Percentiles rank a stretch among this genome's conserved stretches.
Conservation (phyloP, 1,140 invertebrate species). For the Mizuhopecten yessoensis region DNA sequence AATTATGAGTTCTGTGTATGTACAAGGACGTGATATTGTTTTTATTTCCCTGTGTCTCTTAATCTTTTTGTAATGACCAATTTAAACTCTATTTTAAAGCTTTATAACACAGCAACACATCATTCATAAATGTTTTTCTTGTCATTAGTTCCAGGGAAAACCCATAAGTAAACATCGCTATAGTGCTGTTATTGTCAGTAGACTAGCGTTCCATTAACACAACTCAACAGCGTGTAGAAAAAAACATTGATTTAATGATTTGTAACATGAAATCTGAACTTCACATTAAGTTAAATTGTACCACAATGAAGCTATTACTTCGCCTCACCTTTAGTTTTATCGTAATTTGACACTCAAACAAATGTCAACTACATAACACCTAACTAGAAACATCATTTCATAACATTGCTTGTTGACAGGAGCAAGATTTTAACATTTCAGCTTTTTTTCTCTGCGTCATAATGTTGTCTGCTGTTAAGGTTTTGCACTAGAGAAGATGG, state of each 20-base stretch:
- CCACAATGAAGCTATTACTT: no score
- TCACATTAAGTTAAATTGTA: no score
- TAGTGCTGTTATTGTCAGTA: not conserved
- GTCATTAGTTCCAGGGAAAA: not conserved
- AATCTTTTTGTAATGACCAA: not conserved
- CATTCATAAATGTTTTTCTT: not conserved
- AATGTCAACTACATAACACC: not conserved
- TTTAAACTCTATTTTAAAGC: not conserved
- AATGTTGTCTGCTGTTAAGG: not conserved
- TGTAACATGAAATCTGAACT: not conserved
- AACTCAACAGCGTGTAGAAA: not conserved
- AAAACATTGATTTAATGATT: not conserved
- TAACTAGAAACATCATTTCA: not conserved
- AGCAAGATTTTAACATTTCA: not conserved
- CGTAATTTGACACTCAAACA: no score
- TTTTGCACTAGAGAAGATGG: not conserved
- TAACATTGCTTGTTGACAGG: not conserved
- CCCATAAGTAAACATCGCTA: not conserved
- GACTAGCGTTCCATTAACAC: not conserved
- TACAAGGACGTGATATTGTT: not conserved
- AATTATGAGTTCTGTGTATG: not conserved
- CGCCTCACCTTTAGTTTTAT: no score
- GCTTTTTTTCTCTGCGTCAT: not conserved
- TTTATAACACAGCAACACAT: constrained; percentile 13
- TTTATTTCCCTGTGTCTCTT: not conserved